Evolutionary conservation across 1,140 invertebrate genomes (phyloP).

Genomic region (Danaus plexippus): DNA sequence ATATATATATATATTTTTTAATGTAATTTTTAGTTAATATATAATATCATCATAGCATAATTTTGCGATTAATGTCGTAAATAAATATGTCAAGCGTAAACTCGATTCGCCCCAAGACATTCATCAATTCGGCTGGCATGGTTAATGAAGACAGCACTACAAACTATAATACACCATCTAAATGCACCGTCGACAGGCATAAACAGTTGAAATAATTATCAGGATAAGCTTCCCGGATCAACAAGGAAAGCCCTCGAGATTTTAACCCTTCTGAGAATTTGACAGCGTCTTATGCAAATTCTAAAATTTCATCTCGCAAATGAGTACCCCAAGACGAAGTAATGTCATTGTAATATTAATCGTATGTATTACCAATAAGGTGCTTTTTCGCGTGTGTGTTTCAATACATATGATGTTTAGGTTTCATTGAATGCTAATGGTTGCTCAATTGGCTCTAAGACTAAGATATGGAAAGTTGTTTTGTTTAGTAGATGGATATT

Average conservation of each 20-base stretch:
- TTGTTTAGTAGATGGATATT: slow-evolving; percentile 28
- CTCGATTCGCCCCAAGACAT: slow-evolving; percentile 31
- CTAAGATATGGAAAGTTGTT: slow-evolving; percentile 42
- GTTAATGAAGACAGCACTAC: slow-evolving; percentile 59
- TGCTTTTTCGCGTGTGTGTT: slow-evolving; percentile 9
- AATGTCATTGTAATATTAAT: slow-evolving; percentile 13
- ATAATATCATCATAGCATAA: neutral
- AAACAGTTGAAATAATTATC: slow-evolving; percentile 72
- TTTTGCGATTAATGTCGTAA: slow-evolving; percentile 1
- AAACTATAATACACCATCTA: slow-evolving; percentile 70
- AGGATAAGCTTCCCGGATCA: slow-evolving; percentile 65
- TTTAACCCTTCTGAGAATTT: slow-evolving; percentile 62
- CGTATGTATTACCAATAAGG: slow-evolving; percentile 7
- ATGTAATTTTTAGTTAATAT: too few species aligned
- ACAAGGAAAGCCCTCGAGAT: slow-evolving; percentile 57
- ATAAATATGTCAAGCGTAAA: slow-evolving; percentile 22
- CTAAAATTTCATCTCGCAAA: slow-evolving; percentile 44
- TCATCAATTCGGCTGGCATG: slow-evolving; percentile 47
- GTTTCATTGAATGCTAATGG: slow-evolving; percentile 31
- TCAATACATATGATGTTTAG: slow-evolving; percentile 16
- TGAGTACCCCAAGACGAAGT: slow-evolving; percentile 22
- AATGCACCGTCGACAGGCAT: slow-evolving; percentile 69
- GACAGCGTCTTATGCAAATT: slow-evolving; percentile 70
- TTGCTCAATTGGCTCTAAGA: slow-evolving; percentile 56
- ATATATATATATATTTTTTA: too few species aligned